These are phyloP conservation scores for Periplaneta americana DNA, from an alignment of 1,140 invertebrate species.

Conservation along the genomic window DNA sequence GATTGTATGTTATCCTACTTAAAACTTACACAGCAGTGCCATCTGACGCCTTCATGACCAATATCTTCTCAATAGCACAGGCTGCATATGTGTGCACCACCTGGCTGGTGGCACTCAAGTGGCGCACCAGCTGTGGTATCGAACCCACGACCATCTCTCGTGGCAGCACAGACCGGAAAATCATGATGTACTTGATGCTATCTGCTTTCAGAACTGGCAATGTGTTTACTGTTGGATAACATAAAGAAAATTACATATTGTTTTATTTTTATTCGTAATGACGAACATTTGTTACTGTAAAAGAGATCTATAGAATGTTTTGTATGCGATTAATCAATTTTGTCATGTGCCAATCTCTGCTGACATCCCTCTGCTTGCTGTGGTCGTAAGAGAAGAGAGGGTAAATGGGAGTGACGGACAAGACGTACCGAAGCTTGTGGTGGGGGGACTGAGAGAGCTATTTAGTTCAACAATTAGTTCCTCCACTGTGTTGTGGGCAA, in stretches of 20 bases:
- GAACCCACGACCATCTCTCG: conserved; percentile 64
- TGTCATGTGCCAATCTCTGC: too few species aligned
- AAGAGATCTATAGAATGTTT: neutral
- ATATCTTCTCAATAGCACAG: conserved; percentile 82
- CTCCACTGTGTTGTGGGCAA: too few species aligned
- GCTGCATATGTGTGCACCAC: conserved; percentile 96
- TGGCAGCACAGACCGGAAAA: conserved; percentile 85
- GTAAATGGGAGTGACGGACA: too few species aligned
- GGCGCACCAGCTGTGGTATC: conserved; percentile 70
- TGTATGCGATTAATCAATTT: too few species aligned
- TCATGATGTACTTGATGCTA: conserved; percentile 94
- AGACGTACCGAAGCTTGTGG: too few species aligned
- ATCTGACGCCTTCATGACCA: conserved; percentile 49
- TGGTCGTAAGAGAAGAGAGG: too few species aligned
- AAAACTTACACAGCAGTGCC: conserved; percentile 7
- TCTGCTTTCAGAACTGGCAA: conserved; percentile 91
- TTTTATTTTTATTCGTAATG: neutral
- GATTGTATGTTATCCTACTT: too few species aligned
- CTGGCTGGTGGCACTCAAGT: conserved; percentile 64
- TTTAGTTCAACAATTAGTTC: too few species aligned
- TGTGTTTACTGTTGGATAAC: conserved; percentile 65
- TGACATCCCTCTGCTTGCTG: too few species aligned
- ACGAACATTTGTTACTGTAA: neutral
- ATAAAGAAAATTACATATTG: conserved; percentile 17
- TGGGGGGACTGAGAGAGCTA: too few species aligned